phyloP scores from a whole-genome alignment of 2,113 vertebrate species.

The Microtus richardsoni region DNA sequence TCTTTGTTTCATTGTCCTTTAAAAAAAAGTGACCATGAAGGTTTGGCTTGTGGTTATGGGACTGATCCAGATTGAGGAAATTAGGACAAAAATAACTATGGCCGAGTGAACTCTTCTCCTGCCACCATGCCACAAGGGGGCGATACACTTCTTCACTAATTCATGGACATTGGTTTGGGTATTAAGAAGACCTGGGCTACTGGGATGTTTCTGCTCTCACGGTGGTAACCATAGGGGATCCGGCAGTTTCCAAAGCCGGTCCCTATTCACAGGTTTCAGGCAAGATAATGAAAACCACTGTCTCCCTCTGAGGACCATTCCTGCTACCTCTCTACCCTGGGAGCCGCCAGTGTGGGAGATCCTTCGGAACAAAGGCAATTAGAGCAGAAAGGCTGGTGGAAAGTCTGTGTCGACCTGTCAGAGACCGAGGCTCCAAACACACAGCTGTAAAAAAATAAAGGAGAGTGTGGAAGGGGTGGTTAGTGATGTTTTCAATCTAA shows the following conservation, averaged over 20 bases:
- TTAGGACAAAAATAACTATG: slow-evolving; percentile 17
- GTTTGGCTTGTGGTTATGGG: slow-evolving; percentile 37
- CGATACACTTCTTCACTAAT: background rate
- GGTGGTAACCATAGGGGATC: background rate
- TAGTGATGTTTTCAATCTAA: slow-evolving; percentile 83
- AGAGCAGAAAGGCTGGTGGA: slow-evolving; percentile 50
- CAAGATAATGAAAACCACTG: background rate
- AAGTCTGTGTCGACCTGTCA: slow-evolving; percentile 68
- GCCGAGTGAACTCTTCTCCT: background rate
- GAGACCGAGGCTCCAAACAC: slow-evolving; percentile 79
- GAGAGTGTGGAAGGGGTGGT: slow-evolving; percentile 78
- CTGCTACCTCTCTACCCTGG: slow-evolving; percentile 48
- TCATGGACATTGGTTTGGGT: background rate
- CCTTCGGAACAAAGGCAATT: slow-evolving; percentile 60
- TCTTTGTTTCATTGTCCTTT: slow-evolving; percentile 15
- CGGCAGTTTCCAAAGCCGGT: background rate
- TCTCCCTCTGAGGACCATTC: background rate
- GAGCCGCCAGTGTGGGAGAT: background rate
- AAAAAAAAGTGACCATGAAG: slow-evolving; percentile 46
- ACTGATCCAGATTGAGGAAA: slow-evolving; percentile 48
- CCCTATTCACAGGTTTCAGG: background rate
- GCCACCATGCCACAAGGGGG: background rate
- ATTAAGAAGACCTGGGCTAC: slow-evolving; percentile 35
- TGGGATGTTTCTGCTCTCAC: background rate
- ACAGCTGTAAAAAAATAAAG: slow-evolving; percentile 83